These are phyloP conservation scores for Neoseiulus cucumeris DNA, from an alignment of 1,140 invertebrate genomes.

Conservation along the genomic window DNA sequence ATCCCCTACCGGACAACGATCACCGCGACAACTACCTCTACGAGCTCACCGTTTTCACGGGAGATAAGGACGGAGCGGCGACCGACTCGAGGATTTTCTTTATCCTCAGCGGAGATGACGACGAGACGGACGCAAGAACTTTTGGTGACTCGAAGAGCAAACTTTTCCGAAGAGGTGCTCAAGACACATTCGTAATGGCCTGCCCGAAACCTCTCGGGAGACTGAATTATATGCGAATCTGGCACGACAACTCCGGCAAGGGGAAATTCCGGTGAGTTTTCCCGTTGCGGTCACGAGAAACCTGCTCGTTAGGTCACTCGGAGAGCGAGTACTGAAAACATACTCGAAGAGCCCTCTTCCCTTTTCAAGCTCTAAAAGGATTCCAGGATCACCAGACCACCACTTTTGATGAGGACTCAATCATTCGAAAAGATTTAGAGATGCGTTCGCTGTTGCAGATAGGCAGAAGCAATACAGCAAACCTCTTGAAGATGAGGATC, in stretches of 20 bases:
- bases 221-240: slow-evolving; percentile 23
- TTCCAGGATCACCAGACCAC: too few relatives aligned
- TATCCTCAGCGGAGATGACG: slow-evolving; percentile 31
- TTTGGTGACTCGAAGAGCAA: slow-evolving; percentile 29
- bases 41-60: slow-evolving; percentile 30
- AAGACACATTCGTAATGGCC: slow-evolving; percentile 33
- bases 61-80: slow-evolving; percentile 28
- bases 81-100: slow-evolving; percentile 32
- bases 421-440: too few relatives aligned
- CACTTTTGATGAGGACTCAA: too few relatives aligned
- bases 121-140: slow-evolving; percentile 26
- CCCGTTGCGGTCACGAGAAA: not conserved
- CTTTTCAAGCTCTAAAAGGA: too few relatives aligned
- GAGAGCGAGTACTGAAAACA: not conserved
- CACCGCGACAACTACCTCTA: slow-evolving; percentile 27
- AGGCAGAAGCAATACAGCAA: not conserved
- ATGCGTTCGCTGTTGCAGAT: too few relatives aligned
- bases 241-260: slow-evolving; percentile 27
- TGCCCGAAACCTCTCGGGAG: slow-evolving; percentile 20
- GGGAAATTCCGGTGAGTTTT: slow-evolving; percentile 19
- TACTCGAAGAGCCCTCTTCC: too few relatives aligned
- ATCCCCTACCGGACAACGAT: slow-evolving; percentile 32
- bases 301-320: not conserved
- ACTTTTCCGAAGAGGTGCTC: slow-evolving; percentile 28
- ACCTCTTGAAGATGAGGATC: not conserved